Evolutionary conservation across 2,113 vertebrate genomes (phyloP), one percentile per base, ranked within the genome.

Genomic region (Heliornis fulica): DNA sequence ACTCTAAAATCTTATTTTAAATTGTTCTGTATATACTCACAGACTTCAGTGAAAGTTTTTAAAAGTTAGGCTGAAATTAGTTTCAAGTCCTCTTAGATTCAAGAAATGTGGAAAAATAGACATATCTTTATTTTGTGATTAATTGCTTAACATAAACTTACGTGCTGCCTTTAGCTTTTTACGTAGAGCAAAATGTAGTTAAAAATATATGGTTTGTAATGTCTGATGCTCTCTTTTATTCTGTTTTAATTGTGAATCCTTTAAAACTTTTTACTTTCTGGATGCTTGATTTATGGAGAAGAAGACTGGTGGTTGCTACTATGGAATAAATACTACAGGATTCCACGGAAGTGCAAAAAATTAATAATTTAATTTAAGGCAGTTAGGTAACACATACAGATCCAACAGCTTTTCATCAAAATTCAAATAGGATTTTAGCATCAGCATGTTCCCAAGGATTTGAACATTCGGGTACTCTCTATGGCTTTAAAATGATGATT

Each of bases 301-400:
- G 48, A 74, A 9, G 50, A 63, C 18, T 43, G 31, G 28, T 70
- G 54, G 22, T 46, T 8, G 56, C 43, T 78, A 59, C 56, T 46
- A 56, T 1, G 1, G 72, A 89, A 86, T 90, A 92, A 97, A 93
- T 83, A 50, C 23, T 80, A 41, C 12, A 57, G 50, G 66, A 83
- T 85, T 69, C 56, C 61, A n/a, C 36, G 78, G 31, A 31, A 94
- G 20, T 79, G 26, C 72, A 94, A 95, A 92, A 95, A 92, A 89
- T 93, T 83, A 71, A 95, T 93, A 71, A 79, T 94, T 87, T 96
- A 91, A 95, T 95, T 91, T 96, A 91, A 92, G 53, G 72, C 15
- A 90, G 38, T 87, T 43, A 76, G 26, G 40, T 81, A 78, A 80
- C 0, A 0, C 36, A 90, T 60, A 71, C 40, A 76, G 65, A 90